These are phyloP conservation scores for Sinosuthora webbiana DNA, from an alignment of 2,113 vertebrate species.

Conservation along the genomic window DNA sequence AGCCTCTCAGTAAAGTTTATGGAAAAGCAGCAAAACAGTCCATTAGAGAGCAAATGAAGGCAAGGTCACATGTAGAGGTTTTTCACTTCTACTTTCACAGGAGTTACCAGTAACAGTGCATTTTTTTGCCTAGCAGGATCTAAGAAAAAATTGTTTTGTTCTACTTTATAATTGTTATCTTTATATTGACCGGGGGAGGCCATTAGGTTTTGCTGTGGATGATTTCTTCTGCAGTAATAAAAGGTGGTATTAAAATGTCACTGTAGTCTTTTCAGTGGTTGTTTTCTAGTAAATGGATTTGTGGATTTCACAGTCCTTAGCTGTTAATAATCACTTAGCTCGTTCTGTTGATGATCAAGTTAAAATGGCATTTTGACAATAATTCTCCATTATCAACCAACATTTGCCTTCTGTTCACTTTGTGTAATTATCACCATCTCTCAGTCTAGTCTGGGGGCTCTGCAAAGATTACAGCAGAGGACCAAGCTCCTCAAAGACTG, in stretches of 20 bases:
- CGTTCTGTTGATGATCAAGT: not conserved
- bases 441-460: not conserved
- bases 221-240: not conserved
- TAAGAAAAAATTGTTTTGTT: not conserved
- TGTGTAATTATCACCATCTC: not conserved
- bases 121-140: not conserved
- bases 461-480: not conserved
- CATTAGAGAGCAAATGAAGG: not conserved
- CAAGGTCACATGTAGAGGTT: not conserved
- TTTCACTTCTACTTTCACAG: not conserved
- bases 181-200: not conserved
- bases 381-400: not conserved
- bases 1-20: not conserved
- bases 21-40: not conserved
- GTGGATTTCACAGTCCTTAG: not conserved
- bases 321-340: not conserved
- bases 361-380: slow-evolving; percentile 13
- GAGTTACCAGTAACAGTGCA: not conserved
- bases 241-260: slow-evolving; percentile 20
- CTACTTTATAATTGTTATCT: not conserved
- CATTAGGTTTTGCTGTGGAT: not conserved
- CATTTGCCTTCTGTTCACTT: not conserved
- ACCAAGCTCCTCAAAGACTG: not conserved
- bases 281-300: not conserved
- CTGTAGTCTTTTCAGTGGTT: not conserved